A percentile compares a stretch with the other conserved stretches of the same genome.
Evolutionary conservation across 2,113 vertebrate species (phyloP).

Genomic region (Fulica atra): DNA sequence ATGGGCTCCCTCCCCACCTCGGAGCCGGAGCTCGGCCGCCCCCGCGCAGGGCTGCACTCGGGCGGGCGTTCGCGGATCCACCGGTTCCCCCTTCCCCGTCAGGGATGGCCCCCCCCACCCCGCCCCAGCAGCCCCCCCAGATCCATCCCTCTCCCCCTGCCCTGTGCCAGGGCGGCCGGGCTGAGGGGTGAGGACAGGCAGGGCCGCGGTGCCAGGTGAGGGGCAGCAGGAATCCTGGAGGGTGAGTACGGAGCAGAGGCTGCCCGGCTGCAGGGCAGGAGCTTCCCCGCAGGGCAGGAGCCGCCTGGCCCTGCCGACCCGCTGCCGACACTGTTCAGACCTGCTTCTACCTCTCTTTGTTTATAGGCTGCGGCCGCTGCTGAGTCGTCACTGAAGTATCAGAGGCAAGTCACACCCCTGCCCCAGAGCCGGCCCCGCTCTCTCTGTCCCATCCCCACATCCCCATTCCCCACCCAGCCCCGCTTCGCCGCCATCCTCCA

Average conservation of each 20-base stretch:
- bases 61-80: background rate
- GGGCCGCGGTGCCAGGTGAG: slow-evolving; percentile 2
- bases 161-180: background rate
- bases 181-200: slow-evolving; percentile 6
- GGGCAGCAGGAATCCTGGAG: background rate
- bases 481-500: background rate
- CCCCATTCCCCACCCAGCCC: background rate
- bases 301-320: slow-evolving; percentile 35
- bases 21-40: background rate
- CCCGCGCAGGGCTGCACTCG: background rate
- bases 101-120: background rate
- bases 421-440: slow-evolving; percentile 48
- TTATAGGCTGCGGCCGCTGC: slow-evolving; percentile 81
- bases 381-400: slow-evolving; percentile 78
- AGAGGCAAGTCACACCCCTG: slow-evolving; percentile 80
- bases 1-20: background rate
- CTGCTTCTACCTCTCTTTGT: slow-evolving; percentile 81
- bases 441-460: slow-evolving; percentile 57
- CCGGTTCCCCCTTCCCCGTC: background rate
- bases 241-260: slow-evolving; percentile 34
- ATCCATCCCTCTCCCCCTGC: background rate
- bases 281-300: background rate
- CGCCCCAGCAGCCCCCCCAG: slow-evolving; percentile 18
- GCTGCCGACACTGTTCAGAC: slow-evolving; percentile 60
- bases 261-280: slow-evolving; percentile 13